Conservation (phyloP, 2,888 invertebrate species). For the Tipula lateralis region DNA sequence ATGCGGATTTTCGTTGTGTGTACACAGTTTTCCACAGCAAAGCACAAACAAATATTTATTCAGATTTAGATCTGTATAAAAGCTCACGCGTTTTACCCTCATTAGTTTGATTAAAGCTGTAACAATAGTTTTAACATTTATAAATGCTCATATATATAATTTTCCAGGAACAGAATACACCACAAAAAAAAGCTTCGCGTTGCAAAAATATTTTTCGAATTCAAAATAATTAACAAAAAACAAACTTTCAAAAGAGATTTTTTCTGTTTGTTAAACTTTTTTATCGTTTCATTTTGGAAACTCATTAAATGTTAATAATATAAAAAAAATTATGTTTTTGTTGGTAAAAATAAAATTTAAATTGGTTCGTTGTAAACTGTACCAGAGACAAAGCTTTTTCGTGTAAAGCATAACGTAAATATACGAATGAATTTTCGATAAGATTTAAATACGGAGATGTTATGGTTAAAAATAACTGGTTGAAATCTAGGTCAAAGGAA, state of each 20-base stretch:
- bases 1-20: neutral
- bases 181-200: neutral
- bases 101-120: neutral
- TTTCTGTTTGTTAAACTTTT: neutral
- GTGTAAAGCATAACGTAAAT: neutral
- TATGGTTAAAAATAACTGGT: neutral
- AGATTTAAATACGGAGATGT: neutral
- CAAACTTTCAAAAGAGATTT: neutral
- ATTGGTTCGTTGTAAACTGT: neutral
- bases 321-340: neutral
- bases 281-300: neutral
- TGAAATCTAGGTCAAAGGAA: neutral
- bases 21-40: neutral
- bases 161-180: neutral
- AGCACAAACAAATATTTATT: neutral
- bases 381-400: neutral
- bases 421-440: neutral
- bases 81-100: neutral
- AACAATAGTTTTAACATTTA: neutral
- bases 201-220: neutral
- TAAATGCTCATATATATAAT: too few relatives aligned
- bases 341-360: neutral
- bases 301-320: constrained; percentile 13
- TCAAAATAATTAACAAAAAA: neutral
- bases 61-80: neutral